Evolutionary conservation across 2,888 invertebrate species (phyloP).

Genomic region (Chromoteleia sp.): DNA sequence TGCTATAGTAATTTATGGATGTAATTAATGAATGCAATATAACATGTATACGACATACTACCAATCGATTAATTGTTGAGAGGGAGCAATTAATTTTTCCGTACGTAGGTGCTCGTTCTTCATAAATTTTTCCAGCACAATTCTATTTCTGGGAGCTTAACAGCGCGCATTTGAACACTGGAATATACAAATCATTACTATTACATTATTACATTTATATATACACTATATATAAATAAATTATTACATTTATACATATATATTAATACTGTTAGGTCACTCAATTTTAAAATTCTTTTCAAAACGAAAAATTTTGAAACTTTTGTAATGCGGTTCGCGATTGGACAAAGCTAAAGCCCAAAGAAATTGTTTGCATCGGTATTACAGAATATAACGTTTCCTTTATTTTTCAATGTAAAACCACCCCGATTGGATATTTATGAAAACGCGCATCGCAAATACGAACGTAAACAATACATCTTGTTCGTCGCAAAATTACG

Average conservation of each 20-base stretch:
- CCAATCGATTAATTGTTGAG: constrained; percentile 51
- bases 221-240: too few relatives aligned
- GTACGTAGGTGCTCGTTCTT: constrained; percentile 3
- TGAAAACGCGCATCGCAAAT: background rate
- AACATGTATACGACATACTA: constrained; percentile 32
- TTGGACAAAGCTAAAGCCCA: too few relatives aligned
- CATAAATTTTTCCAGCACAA: constrained; percentile 21
- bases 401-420: too few relatives aligned
- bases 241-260: too few relatives aligned
- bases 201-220: too few relatives aligned
- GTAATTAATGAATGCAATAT: constrained; percentile 50
- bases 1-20: constrained; percentile 49
- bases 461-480: constrained; percentile 13
- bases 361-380: too few relatives aligned
- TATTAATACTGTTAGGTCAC: too few relatives aligned
- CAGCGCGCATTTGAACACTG: constrained; percentile 6
- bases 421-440: constrained; percentile 6
- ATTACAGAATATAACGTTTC: too few relatives aligned
- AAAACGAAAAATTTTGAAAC: too few relatives aligned
- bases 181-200: background rate
- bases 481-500: constrained; percentile 27
- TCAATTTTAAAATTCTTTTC: too few relatives aligned
- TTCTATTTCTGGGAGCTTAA: constrained; percentile 4
- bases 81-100: constrained; percentile 49
- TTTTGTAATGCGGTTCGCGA: too few relatives aligned